Percentiles rank a stretch among this genome's conserved stretches.
Evolutionary conservation across 2,888 invertebrate species (phyloP).

Genomic region (Oasisia sp.): DNA sequence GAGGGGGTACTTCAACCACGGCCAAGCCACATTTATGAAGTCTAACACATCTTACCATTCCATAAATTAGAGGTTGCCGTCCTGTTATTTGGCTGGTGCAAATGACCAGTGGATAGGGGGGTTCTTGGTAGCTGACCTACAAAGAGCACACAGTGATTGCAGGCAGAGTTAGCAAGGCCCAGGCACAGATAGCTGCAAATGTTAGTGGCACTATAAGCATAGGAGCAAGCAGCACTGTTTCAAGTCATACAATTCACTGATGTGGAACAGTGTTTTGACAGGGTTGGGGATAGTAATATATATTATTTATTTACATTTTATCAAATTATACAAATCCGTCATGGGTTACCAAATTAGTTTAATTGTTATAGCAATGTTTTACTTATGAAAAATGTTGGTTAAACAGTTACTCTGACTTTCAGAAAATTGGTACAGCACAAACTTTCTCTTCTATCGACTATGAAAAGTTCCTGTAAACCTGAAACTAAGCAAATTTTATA

Average conservation of each 20-base stretch:
- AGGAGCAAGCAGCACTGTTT: not conserved
- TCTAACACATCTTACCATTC: not conserved
- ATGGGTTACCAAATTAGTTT: not conserved
- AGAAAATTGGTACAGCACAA: not conserved
- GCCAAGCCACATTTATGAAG: not conserved
- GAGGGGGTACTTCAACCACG: not conserved
- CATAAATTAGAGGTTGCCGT: constrained; percentile 13
- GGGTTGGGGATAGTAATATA: not conserved
- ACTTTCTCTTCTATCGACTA: not conserved
- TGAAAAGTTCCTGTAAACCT: not conserved
- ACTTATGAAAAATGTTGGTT: not conserved
- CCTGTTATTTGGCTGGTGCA: constrained; percentile 17
- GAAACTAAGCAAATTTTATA: not conserved
- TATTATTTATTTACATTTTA: too few species aligned
- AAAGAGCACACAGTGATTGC: constrained; percentile 1
- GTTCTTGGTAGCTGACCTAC: not conserved
- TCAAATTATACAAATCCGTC: too few species aligned
- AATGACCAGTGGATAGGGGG: constrained; percentile 13
- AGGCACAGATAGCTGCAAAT: not conserved
- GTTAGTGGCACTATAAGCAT: not conserved
- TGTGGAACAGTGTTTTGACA: not conserved
- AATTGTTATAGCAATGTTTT: not conserved
- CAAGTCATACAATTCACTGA: not conserved
- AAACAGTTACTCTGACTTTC: not conserved
- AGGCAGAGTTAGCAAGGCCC: constrained; percentile 13